Conservation (phyloP, 2,888 invertebrate genomes). For the Himalopsyche japonica region DNA sequence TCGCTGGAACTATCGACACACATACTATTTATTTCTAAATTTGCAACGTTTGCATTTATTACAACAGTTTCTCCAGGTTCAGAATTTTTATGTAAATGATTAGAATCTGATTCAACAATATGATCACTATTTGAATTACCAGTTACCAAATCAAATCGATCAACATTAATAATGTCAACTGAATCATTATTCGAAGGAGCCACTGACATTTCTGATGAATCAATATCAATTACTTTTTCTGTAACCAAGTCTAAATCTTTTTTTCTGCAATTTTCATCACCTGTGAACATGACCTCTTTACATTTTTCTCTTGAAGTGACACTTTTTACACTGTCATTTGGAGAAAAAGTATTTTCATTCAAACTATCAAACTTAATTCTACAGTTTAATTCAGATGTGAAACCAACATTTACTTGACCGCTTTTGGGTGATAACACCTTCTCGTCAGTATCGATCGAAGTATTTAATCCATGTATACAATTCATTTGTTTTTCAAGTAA, state of each 20-base stretch:
- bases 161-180: neutral
- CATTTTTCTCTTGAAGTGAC: neutral
- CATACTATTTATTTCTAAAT: neutral
- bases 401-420: too few species aligned
- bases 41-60: neutral
- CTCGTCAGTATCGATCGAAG: too few species aligned
- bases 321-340: too few species aligned
- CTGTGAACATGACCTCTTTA: too few species aligned
- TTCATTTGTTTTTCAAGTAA: neutral
- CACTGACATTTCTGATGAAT: neutral
- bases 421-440: too few species aligned
- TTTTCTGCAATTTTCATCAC: too few species aligned
- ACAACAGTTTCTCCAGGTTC: neutral
- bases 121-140: neutral
- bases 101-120: neutral
- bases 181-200: neutral
- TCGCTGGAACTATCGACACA: conserved; percentile 23
- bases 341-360: too few species aligned
- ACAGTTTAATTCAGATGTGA: too few species aligned
- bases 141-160: neutral
- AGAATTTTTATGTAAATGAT: neutral
- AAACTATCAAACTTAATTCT: too few species aligned
- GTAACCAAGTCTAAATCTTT: too few species aligned
- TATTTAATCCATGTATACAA: too few species aligned
- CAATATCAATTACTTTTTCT: neutral